Base-by-base conservation (phyloP, 2,888 invertebrate genomes). In the Lissocephala sabroskyi region DNA sequence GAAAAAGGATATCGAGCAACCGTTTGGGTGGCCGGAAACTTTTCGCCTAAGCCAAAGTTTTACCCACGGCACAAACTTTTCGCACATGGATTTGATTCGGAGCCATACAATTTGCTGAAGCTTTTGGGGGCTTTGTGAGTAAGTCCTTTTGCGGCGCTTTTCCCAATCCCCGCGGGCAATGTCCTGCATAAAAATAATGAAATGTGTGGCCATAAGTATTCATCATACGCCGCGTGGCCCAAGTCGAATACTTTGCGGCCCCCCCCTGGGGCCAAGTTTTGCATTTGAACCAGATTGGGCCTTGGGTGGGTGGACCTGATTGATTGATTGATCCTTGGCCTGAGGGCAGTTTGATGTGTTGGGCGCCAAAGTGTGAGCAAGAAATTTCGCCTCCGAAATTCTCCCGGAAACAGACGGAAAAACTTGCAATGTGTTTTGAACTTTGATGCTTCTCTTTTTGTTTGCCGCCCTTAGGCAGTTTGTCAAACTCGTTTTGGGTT, bases 311-410 rank as follows among this genome's bases (percentile, higher is more conserved):
- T 23, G n/a, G 19, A 4, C 13, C 19, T 33, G 30, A 39, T 66
- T 70, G 70, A 70, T 70, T 70, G 70, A 70, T 70, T 70, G 70
- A 66, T 70, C 59, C 62, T 74, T 74, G 51, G 47, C 64, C 48
- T 52, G 42, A 55, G 59, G 74, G 56, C 59, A 59, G 51, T 52
- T 60, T 56, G 65, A 68, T 60, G 67, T 59, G 46, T 35, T 40
- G 9, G 2, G n/a, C n/a, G n/a, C n/a, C 10, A 17, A 19, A 37
- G 37, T 17, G 13, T 23, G 23, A 23, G 1, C 33, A 33, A 33
- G 11, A 5, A 14, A 14, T 35, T 35, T 35, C 14, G 2, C 3
- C 10, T 6, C 16, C 9, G 5, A 16, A 16, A 11, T 35, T 9
- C 29, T 6, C 6, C 16, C 13, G 14, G 14, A 41, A 26, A 40